phyloP scores from a whole-genome alignment of 2,113 vertebrate genomes.

The Vireo altiloquus region DNA sequence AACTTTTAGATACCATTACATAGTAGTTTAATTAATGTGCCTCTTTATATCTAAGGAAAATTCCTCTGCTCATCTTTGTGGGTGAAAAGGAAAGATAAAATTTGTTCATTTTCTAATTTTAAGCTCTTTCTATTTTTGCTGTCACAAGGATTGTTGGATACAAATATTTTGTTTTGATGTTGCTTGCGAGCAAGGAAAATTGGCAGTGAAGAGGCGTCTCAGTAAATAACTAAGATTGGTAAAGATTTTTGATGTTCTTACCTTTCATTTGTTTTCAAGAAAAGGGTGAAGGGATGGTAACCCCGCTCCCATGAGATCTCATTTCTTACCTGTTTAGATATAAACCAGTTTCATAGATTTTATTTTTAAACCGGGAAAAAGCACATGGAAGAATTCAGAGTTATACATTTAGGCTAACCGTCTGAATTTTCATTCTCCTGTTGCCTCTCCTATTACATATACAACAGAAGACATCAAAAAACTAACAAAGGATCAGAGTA shows the following conservation, averaged over 20 bases:
- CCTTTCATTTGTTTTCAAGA: neutral
- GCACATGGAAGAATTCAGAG: neutral
- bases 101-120: neutral
- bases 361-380: neutral
- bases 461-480: neutral
- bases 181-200: neutral
- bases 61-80: neutral
- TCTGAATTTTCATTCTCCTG: neutral
- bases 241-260: neutral
- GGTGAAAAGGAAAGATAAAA: neutral
- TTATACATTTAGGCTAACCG: neutral
- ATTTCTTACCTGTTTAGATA: neutral
- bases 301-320: accelerated
- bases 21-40: neutral
- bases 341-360: neutral
- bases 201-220: neutral
- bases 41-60: neutral
- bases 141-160: neutral
- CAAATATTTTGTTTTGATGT: neutral
- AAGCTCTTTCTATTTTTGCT: neutral
- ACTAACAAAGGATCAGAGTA: neutral
- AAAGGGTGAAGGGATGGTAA: neutral
- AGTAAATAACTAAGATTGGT: neutral
- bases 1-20: neutral
- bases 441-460: neutral